Percentiles rank a stretch among this genome's conserved stretches.
Evolutionary conservation across 2,888 invertebrate genomes (phyloP).

Genomic region (Phengaris alcon): DNA sequence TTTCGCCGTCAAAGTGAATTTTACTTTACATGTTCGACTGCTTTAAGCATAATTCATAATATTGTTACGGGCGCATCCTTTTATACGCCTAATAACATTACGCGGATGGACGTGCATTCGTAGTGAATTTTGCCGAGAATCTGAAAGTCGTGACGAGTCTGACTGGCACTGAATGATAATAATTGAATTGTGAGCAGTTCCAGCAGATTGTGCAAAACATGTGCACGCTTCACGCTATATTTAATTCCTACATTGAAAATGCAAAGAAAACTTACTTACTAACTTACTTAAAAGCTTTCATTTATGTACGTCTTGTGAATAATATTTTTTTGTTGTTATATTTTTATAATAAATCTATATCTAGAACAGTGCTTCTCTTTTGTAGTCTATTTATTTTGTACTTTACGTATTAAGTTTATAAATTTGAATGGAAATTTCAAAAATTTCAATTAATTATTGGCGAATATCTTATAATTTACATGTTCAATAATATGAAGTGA

Average conservation of each 20-base stretch:
- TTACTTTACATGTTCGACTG: constrained; percentile 9
- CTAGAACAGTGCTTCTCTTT: too few species aligned
- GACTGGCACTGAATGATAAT: constrained; percentile 25
- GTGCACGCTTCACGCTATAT: constrained; percentile 20
- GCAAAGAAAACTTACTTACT: constrained; percentile 5
- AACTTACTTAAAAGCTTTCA: constrained; percentile 8
- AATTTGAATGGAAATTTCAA: too few species aligned
- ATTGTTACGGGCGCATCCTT: constrained; percentile 23
- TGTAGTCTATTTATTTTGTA: too few species aligned
- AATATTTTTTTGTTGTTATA: too few species aligned
- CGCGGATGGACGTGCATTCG: constrained; percentile 16
- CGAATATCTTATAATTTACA: not conserved
- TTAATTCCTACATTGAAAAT: not conserved
- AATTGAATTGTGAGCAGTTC: constrained; percentile 23
- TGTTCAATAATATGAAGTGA: not conserved
- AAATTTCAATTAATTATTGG: not conserved
- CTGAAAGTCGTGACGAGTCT: constrained; percentile 22
- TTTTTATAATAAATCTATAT: too few species aligned
- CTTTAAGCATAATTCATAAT: constrained; percentile 14
- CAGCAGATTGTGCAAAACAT: constrained; percentile 9
- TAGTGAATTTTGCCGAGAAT: constrained; percentile 9
- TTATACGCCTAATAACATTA: constrained; percentile 24
- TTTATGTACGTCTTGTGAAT: too few species aligned
- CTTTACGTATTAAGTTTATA: not conserved
- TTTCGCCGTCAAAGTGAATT: not conserved